A percentile compares a stretch with the other conserved stretches of the same genome.
phyloP scores from a whole-genome alignment of 2,113 vertebrate species.

The Saguinus imperator region DNA sequence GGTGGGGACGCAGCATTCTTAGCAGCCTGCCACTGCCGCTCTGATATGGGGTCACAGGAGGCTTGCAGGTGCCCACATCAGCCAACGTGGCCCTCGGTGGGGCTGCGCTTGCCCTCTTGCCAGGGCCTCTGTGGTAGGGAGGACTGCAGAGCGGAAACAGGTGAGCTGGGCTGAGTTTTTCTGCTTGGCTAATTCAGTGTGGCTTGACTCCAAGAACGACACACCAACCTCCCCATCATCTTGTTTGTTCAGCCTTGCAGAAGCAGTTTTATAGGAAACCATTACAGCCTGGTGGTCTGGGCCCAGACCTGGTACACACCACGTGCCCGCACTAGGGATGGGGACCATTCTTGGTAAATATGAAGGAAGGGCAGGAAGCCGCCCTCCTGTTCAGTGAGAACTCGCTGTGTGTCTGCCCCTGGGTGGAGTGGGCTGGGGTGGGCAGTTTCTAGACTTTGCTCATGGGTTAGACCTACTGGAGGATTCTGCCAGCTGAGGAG shows the following conservation, averaged over 20 bases:
- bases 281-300: fast-evolving
- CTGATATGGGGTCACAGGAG: no score
- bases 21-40: no score
- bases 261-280: background rate
- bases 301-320: fast-evolving
- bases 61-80: no score
- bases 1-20: background rate
- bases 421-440: background rate
- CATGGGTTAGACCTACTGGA: background rate
- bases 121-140: fast-evolving
- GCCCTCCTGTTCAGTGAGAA: background rate
- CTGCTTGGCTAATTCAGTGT: background rate
- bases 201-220: background rate
- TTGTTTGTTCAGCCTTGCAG: background rate
- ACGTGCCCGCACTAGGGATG: fast-evolving
- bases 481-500: no score
- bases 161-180: background rate
- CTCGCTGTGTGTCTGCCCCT: background rate
- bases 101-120: background rate
- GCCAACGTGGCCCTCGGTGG: background rate
- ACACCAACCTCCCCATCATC: background rate
- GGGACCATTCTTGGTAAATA: fast-evolving
- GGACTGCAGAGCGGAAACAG: background rate
- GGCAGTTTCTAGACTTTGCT: background rate
- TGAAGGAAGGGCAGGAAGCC: background rate